Base-by-base conservation (phyloP, 2,113 vertebrate species). In the Argyrosomus japonicus region DNA sequence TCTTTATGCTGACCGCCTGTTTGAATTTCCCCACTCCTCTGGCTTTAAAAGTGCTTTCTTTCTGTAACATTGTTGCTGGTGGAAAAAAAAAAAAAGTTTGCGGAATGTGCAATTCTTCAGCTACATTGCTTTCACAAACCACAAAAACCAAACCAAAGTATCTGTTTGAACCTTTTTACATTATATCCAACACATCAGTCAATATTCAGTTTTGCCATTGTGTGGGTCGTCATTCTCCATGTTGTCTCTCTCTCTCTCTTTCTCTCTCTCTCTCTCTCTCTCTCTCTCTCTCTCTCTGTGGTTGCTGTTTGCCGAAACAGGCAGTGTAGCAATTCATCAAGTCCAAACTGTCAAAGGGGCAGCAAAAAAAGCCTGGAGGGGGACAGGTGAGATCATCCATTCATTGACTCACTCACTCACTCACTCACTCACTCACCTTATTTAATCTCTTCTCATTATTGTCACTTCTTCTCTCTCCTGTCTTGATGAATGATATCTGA, bases 251-350 rank as follows among this genome's bases (percentile, higher is more conserved):
- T 90, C 89, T 89, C 61, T 87, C 75, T 76, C 48, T 72, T 18
- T 82, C n/a, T 82, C 45, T 81, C 89, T 91, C 56, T 40, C 45
- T 47, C 45, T 47, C 45, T 47, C 12, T 47, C 45, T 47, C 91
- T 88, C 82, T 88, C 89, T 89, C 89, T 88, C 58, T 87, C 75
- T 75, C 48, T 72, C 21, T 82, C 18, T 82, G 50, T 83, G 81
- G 85, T 77, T 92, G 93, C 93, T 94, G 89, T 95, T 91, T 95
- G 93, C 94, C 94, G 78, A 92, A 88, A 82, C 95, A 98, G 97
- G 95, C 96, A 97, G 91, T 95, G 95, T 93, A 96, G 96, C 95
- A 98, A 96, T 93, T 93, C 96, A 94, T 96, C 97, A 94, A 97
- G 95, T 96, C 95, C 96, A 91, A 96, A 95, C 95, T 96, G 94